Evolutionary conservation across 2,113 vertebrate genomes (phyloP).

Genomic region (Varanus komodoensis): DNA sequence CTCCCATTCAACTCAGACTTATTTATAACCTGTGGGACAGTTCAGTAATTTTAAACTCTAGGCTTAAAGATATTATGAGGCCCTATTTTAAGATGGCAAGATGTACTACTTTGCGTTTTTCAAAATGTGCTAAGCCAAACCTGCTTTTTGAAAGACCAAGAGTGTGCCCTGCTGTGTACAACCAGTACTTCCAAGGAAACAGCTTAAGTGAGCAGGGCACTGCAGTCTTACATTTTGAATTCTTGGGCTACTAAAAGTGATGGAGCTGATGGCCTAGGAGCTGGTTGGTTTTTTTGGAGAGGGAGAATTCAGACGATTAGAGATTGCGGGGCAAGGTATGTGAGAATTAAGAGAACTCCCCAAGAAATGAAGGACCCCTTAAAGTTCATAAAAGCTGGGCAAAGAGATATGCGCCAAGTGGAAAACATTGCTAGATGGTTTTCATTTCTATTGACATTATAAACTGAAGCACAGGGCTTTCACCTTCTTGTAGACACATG

Average conservation of each 20-base stretch:
- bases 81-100: background rate
- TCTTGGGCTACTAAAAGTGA: no score
- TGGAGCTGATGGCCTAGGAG: no score
- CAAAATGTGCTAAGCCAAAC: background rate
- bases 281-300: background rate
- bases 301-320: background rate
- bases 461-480: background rate
- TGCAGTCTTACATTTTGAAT: background rate
- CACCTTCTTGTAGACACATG: background rate
- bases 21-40: background rate
- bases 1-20: background rate
- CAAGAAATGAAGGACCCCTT: background rate
- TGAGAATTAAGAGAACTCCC: background rate
- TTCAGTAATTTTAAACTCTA: background rate
- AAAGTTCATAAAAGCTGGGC: background rate
- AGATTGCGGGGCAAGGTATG: no score
- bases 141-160: background rate
- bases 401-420: background rate
- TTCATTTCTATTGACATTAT: background rate
- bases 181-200: background rate
- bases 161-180: no score
- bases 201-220: background rate
- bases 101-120: background rate
- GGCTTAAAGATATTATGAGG: background rate
- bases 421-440: background rate